phyloP scores from a whole-genome alignment of 1,140 invertebrate species.

The Coelopa frigida region DNA sequence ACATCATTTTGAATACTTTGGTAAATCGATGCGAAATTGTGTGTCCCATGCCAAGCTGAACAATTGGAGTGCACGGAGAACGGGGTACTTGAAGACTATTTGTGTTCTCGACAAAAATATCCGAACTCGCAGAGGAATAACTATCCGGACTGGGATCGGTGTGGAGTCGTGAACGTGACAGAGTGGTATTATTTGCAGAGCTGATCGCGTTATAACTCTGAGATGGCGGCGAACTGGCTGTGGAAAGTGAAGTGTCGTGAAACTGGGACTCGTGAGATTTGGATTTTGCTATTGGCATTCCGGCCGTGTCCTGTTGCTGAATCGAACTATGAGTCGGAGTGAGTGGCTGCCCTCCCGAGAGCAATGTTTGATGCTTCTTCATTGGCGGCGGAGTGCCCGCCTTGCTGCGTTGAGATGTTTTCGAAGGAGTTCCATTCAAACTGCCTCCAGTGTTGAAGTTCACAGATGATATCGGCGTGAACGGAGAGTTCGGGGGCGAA shows the following conservation, averaged over 20 bases:
- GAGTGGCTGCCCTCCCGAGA: conserved; percentile 41
- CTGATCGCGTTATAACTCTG: no score
- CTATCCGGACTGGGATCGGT: conserved; percentile 58
- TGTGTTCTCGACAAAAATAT: conserved; percentile 44
- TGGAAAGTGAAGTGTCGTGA: conserved; percentile 24
- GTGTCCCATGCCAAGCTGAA: conserved; percentile 74
- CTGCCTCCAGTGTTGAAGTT: conserved; percentile 47
- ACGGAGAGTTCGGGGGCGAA: conserved; percentile 41
- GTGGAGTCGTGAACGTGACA: conserved; percentile 55
- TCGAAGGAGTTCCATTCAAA: conserved; percentile 31
- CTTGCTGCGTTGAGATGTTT: conserved; percentile 17
- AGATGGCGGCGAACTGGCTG: conserved; percentile 5
- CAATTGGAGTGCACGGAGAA: conserved; percentile 66
- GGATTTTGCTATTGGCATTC: conserved; percentile 69
- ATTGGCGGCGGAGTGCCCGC: conserved; percentile 64
- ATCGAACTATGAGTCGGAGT: conserved; percentile 13
- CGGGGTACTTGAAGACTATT: conserved; percentile 60
- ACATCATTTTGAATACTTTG: conserved; percentile 80
- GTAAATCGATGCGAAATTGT: conserved; percentile 86
- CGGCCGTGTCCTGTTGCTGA: conserved; percentile 5
- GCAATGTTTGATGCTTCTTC: conserved; percentile 58
- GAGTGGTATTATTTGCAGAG: conserved; percentile 15
- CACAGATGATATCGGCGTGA: conserved; percentile 14
- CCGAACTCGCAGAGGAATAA: conserved; percentile 48
- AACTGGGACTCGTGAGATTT: conserved; percentile 89